A percentile compares a stretch with the other conserved stretches of the same genome.
phyloP scores from a whole-genome alignment of 2,888 invertebrate genomes.

The Muscina levida region DNA sequence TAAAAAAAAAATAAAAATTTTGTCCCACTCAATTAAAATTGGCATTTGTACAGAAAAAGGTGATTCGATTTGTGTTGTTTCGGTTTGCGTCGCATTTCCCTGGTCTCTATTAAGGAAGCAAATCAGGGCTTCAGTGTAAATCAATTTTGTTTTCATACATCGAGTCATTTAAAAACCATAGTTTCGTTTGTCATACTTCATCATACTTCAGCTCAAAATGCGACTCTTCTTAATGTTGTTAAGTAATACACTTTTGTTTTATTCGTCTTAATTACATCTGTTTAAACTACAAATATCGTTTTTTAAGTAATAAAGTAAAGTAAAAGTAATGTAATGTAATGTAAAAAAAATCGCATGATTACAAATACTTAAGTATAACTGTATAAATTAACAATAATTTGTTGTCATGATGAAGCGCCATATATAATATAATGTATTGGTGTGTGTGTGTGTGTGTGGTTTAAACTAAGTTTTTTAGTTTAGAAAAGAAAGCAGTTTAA shows the following conservation, averaged over 20 bases:
- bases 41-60: no score
- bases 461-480: background rate
- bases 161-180: no score
- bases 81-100: no score
- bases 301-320: constrained; percentile 11
- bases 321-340: background rate
- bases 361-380: background rate
- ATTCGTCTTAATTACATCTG: background rate
- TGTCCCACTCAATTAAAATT: no score
- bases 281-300: background rate
- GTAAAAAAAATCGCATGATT: background rate
- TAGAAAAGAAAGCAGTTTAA: background rate
- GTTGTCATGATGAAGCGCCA: constrained; percentile 46
- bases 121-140: no score
- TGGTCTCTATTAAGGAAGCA: no score
- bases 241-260: constrained; percentile 26
- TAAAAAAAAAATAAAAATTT: no score
- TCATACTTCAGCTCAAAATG: no score
- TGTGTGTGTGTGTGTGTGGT: no score
- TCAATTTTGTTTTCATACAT: no score
- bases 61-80: no score
- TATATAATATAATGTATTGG: background rate
- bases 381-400: background rate
- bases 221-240: constrained; percentile 5
- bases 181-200: no score